phyloP scores from a whole-genome alignment of 2,113 vertebrate species.

The Capricornis sumatraensis region DNA sequence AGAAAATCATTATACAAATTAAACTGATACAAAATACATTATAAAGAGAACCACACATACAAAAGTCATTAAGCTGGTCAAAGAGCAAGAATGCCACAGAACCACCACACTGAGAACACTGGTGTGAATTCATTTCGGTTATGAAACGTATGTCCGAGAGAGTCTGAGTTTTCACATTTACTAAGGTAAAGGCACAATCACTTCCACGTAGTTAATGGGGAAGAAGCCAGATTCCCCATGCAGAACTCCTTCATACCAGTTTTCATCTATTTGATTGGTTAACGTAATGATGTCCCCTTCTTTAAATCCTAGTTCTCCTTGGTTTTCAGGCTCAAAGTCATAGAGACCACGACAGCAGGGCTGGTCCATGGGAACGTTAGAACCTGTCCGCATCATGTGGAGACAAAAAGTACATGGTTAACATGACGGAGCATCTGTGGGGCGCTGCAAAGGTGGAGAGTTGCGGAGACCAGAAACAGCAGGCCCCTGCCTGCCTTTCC shows the following conservation, averaged over 20 bases:
- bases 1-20: conserved; percentile 74
- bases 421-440: rapidly evolving
- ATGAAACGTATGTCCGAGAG: conserved; percentile 62
- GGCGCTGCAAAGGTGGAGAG: rapidly evolving
- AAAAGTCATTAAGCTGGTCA: conserved; percentile 82
- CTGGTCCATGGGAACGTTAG: conserved; percentile 85
- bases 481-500: not conserved
- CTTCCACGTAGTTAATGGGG: conserved; percentile 94
- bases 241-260: conserved; percentile 96
- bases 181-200: conserved; percentile 92
- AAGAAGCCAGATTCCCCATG: conserved; percentile 93
- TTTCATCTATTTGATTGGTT: conserved; percentile 95
- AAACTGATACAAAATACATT: conserved; percentile 86
- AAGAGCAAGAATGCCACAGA: conserved; percentile 82
- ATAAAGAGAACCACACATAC: conserved; percentile 80
- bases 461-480: not conserved
- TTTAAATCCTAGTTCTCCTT: conserved; percentile 95
- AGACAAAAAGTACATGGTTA: conserved; percentile 53
- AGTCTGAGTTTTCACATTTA: conserved; percentile 74
- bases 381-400: conserved; percentile 79
- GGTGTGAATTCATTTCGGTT: conserved; percentile 74
- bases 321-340: conserved; percentile 95
- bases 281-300: conserved; percentile 95
- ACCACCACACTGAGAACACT: conserved; percentile 79
- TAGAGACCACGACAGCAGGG: conserved; percentile 95